Conservation (phyloP, 2,113 vertebrate species). For the Charadrius vociferus region DNA sequence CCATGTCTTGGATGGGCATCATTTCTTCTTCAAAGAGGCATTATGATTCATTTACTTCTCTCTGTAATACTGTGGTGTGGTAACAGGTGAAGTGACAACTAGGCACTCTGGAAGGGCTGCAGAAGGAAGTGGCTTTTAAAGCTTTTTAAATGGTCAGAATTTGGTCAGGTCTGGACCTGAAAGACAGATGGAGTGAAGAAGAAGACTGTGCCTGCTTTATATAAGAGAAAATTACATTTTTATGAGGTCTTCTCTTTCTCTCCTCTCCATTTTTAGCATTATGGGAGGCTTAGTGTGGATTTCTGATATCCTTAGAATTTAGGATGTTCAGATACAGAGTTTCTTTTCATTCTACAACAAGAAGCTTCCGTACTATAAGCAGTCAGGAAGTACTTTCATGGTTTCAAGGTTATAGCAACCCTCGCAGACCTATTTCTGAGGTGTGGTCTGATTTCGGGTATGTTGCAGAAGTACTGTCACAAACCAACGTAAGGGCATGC, state of each 20-base stretch:
- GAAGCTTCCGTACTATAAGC: not conserved
- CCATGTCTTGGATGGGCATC: not conserved
- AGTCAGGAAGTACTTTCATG: not conserved
- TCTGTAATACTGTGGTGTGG: not conserved
- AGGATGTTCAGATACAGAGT: not conserved
- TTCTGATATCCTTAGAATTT: not conserved
- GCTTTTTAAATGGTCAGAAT: not conserved
- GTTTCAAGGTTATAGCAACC: not conserved
- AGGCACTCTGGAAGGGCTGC: not conserved
- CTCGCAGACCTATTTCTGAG: not conserved
- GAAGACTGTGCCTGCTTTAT: not conserved
- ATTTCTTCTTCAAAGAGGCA: not conserved
- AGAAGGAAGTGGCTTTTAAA: not conserved
- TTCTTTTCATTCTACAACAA: not conserved
- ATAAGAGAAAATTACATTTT: not conserved
- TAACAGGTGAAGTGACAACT: not conserved
- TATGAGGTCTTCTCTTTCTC: not conserved
- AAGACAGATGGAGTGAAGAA: not conserved
- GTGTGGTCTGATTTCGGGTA: not conserved
- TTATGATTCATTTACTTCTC: not conserved
- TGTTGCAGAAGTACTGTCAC: not conserved
- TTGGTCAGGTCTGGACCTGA: not conserved
- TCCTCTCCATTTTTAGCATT: not conserved
- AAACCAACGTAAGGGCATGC: not conserved
- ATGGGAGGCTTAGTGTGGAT: not conserved